phyloP scores from a whole-genome alignment of 2,888 invertebrate genomes.

The Ischnura elegans region DNA sequence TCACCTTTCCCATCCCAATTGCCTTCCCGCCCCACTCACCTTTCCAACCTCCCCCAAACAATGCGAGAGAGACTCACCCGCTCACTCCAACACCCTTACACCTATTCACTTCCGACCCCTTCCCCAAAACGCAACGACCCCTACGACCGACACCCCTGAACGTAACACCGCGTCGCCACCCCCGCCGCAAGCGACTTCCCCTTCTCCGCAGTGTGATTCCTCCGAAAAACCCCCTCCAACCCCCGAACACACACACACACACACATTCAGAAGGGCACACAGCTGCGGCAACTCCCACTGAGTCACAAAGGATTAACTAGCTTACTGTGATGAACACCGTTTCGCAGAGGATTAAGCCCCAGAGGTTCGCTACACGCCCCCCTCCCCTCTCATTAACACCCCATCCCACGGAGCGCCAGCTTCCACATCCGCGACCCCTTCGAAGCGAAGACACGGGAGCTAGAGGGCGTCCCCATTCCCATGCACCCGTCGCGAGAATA shows the following conservation, averaged over 20 bases:
- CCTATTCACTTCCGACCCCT: background rate
- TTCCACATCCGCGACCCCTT: background rate
- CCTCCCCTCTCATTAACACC: background rate
- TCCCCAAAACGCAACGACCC: background rate
- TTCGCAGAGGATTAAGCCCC: conserved; percentile 64
- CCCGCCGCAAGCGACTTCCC: background rate
- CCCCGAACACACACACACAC: background rate
- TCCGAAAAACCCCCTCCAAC: background rate
- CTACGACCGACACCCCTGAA: background rate
- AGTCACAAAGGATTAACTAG: conserved; percentile 67
- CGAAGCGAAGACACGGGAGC: too few relatives aligned
- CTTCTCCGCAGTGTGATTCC: background rate
- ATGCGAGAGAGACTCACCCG: too few relatives aligned
- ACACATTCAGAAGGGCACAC: background rate
- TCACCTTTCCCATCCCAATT: too few relatives aligned
- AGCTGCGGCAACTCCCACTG: conserved; percentile 63
- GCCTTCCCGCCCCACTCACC: too few relatives aligned
- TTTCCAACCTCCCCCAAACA: too few relatives aligned
- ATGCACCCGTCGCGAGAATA: too few relatives aligned
- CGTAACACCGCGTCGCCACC: background rate
- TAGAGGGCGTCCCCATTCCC: too few relatives aligned
- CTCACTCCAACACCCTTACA: too few relatives aligned
- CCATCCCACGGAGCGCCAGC: background rate
- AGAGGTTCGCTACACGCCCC: conserved; percentile 51
- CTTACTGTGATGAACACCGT: conserved; percentile 67